A percentile compares a stretch with the other conserved stretches of the same genome.
phyloP scores from a whole-genome alignment of 1,140 invertebrate genomes.

The Drosophila tropicalis region DNA sequence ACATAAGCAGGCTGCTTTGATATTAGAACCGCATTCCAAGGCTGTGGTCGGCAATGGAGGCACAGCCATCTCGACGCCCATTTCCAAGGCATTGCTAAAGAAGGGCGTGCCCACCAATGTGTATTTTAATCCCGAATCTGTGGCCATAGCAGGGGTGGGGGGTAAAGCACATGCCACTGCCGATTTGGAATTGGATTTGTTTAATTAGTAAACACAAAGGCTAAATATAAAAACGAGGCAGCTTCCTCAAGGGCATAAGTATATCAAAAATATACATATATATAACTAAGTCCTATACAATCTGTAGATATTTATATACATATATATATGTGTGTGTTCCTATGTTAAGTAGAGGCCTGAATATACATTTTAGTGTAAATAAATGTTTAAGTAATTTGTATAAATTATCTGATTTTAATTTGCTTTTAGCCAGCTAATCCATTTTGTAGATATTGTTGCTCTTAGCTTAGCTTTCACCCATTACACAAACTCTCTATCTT shows the following conservation, averaged over 20 bases:
- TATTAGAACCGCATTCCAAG: slow-evolving; percentile 86
- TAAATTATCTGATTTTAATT: slow-evolving; percentile 4
- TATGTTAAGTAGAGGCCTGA: slow-evolving; percentile 53
- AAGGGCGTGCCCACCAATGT: slow-evolving; percentile 85
- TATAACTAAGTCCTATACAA: not conserved
- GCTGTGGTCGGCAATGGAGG: slow-evolving; percentile 87
- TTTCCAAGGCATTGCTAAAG: slow-evolving; percentile 85
- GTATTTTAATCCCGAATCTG: slow-evolving; percentile 86
- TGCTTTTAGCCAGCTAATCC: slow-evolving; percentile 45
- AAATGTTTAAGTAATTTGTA: slow-evolving; percentile 56
- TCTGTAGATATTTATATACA: slow-evolving; percentile 9
- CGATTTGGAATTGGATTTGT: slow-evolving; percentile 84
- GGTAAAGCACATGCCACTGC: slow-evolving; percentile 88
- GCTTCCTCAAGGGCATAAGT: too few species aligned
- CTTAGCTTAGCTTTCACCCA: slow-evolving; percentile 26
- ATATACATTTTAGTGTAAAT: slow-evolving; percentile 66
- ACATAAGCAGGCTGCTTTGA: slow-evolving; percentile 83
- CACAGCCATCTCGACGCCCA: slow-evolving; percentile 87
- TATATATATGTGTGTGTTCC: slow-evolving; percentile 47
- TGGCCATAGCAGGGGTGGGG: slow-evolving; percentile 88
- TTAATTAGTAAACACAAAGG: slow-evolving; percentile 52
- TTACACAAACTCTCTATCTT: slow-evolving; percentile 23
- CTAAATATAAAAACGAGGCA: not conserved
- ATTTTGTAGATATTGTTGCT: slow-evolving; percentile 45
- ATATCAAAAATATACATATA: slow-evolving; percentile 9